Conservation (phyloP, 2,113 vertebrate species). For the Salvelinus sp. region DNA sequence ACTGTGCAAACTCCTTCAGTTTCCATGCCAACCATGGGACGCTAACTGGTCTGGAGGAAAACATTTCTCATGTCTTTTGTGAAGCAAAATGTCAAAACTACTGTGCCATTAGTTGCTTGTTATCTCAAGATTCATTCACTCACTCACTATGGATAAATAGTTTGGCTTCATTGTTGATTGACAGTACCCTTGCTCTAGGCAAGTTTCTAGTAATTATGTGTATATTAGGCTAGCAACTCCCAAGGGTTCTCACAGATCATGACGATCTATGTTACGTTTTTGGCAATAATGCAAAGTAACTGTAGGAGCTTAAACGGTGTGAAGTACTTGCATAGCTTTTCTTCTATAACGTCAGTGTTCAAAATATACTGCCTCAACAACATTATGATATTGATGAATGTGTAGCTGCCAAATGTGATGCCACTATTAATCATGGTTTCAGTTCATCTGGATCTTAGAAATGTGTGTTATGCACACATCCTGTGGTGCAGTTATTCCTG, state of each 20-base stretch:
- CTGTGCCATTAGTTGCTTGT: neutral
- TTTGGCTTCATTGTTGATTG: neutral
- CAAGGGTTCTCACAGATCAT: too few relatives aligned
- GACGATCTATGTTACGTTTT: too few relatives aligned
- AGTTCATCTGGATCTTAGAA: too few relatives aligned
- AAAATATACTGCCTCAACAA: too few relatives aligned
- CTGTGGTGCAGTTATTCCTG: too few relatives aligned
- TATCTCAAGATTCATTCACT: conserved; percentile 3
- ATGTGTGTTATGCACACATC: too few relatives aligned
- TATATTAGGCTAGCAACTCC: neutral
- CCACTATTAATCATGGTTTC: too few relatives aligned
- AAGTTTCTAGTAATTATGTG: conserved; percentile 16
- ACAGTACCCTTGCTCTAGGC: neutral
- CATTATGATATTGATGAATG: too few relatives aligned
- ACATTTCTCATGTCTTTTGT: neutral
- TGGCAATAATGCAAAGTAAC: too few relatives aligned
- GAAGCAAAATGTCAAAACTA: neutral
- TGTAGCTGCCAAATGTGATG: too few relatives aligned
- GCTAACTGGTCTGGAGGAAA: conserved; percentile 62
- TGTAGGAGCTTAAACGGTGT: neutral
- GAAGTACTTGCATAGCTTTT: neutral
- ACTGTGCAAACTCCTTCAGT: conserved; percentile 85
- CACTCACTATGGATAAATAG: neutral
- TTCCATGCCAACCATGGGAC: conserved; percentile 96
- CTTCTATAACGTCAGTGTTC: too few relatives aligned